These are phyloP conservation scores for Leucopsar rothschildi DNA, from an alignment of 2,113 vertebrate species.

Conservation along the genomic window DNA sequence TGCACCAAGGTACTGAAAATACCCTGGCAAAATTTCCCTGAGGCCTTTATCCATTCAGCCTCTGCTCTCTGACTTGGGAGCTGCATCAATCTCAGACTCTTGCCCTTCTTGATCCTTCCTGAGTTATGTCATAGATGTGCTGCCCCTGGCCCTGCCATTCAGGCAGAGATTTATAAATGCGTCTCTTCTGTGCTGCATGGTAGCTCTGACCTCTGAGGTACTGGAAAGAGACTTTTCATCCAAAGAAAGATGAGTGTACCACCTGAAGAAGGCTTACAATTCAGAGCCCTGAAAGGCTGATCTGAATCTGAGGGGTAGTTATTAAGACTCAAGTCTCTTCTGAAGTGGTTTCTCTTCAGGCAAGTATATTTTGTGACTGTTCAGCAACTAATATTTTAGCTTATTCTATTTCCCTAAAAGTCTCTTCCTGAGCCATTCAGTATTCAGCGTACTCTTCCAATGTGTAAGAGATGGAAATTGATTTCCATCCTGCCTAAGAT, in stretches of 20 bases:
- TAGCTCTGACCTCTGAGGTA: not conserved
- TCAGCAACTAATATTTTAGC: not conserved
- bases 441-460: not conserved
- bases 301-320: not conserved
- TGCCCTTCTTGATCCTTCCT: not conserved
- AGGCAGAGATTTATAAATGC: not conserved
- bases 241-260: not conserved
- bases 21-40: not conserved
- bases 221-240: not conserved
- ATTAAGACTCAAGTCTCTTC: not conserved
- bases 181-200: not conserved
- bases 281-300: not conserved
- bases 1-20: not conserved
- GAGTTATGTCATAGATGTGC: not conserved
- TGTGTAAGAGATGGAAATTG: not conserved
- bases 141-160: not conserved
- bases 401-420: not conserved
- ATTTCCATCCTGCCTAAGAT: not conserved
- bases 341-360: not conserved
- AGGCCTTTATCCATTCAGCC: fast-evolving
- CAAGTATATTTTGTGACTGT: not conserved
- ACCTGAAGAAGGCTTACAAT: not conserved
- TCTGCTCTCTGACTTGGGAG: not conserved
- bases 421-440: not conserved
- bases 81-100: not conserved